Evolutionary conservation across 1,140 invertebrate species (phyloP), one percentile per base, ranked within the genome.

Genomic region (Neocloeon triangulifer): DNA sequence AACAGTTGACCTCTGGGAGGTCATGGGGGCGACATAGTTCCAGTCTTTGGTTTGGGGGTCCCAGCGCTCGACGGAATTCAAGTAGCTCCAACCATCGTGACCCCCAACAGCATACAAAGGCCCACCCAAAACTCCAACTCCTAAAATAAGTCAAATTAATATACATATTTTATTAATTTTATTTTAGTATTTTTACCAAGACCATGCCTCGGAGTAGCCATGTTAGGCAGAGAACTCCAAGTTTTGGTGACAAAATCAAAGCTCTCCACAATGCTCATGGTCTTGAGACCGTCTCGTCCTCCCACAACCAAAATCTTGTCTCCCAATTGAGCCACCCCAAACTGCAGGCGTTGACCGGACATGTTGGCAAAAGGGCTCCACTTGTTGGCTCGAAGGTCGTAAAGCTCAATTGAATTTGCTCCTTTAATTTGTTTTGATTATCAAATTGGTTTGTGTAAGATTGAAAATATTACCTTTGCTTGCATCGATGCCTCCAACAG

Each of bases 21-120:
- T 68, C 81, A 92, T 88, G 3, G 81, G 66, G 6, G 81, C 71
- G 30, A 91, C 78, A 47, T 75, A 78, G 42, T 66, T 81, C 85
- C 85, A 92, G 35, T 75, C 68, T 33, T 73, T 62, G 2, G 78
- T 71, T 29, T 69, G 62, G 3, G 84, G 76, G 56, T 94, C 84
- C 79, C 81, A 92, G 35, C 79, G 53, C 55, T 94, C 86, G 0
- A 89, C 85, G 4, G 82, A 84, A 48, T 84, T 85, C 8, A 91
- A 56, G 51, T 91, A 94, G 43, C 81, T 85, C 85, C 85, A 92
- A 19, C 72, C 77, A 57, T 94, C 88, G 49, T 94, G 85, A 10
- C 86, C 89, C 17, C 86, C 88, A 6, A 94, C 81, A 5, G 85
- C 86, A 58, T 94, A 95, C 26, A 95, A 62, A 1, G 82, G 81